These are phyloP conservation scores for Semaprochilodus insignis DNA, from an alignment of 2,797 vertebrate species.

Conservation along the genomic window DNA sequence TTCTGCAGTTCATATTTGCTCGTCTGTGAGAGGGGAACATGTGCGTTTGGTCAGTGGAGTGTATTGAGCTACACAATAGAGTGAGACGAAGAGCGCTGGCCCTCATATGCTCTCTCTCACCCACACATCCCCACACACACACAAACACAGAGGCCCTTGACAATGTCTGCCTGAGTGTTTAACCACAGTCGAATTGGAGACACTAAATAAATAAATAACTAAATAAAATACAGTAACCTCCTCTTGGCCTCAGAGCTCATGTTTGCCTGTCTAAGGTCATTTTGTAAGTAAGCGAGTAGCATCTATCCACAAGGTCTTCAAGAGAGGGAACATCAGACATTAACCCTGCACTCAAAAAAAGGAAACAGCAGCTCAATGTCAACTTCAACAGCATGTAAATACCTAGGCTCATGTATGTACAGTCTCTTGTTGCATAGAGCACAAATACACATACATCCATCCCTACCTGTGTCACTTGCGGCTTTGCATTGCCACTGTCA, in stretches of 20 bases:
- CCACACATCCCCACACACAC: conserved; percentile 3
- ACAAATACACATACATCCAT: neutral
- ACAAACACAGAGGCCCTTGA: conserved; percentile 16
- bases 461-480: no score
- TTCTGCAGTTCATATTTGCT: neutral
- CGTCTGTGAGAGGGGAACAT: conserved; percentile 22
- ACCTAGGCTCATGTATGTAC: no score
- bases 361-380: neutral
- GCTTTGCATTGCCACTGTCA: no score
- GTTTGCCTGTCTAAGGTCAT: conserved; percentile 20
- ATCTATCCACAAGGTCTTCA: conserved; percentile 7
- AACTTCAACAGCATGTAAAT: neutral
- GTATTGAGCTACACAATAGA: conserved; percentile 45
- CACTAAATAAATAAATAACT: neutral
- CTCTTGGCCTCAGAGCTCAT: conserved; percentile 22
- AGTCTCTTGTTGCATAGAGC: neutral
- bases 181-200: conserved; percentile 23
- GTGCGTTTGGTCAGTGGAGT: conserved; percentile 36
- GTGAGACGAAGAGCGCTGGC: conserved; percentile 18
- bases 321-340: neutral
- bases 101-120: conserved; percentile 10
- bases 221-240: conserved; percentile 50
- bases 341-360: neutral
- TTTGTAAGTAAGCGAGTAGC: neutral
- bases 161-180: conserved; percentile 4